Conservation (phyloP, 2,888 invertebrate species). For the Lydus trimaculatus region DNA sequence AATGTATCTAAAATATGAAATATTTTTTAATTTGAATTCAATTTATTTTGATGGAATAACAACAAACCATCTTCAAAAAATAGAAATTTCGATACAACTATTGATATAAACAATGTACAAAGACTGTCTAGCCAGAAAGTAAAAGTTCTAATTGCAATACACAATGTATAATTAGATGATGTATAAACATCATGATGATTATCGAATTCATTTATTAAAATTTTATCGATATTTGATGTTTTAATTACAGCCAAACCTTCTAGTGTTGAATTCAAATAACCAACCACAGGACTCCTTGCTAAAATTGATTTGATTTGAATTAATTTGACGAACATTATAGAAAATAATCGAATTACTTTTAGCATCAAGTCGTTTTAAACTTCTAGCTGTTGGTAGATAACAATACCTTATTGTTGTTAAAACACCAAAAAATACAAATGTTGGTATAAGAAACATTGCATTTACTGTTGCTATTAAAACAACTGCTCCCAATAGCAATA, state of each 20-base stretch:
- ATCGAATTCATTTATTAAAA: conserved; percentile 68
- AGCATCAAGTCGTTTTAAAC: conserved; percentile 75
- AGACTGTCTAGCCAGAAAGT: conserved; percentile 42
- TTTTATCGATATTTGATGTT: conserved; percentile 69
- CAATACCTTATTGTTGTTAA: conserved; percentile 70
- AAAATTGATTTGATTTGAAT: neutral
- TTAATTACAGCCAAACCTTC: conserved; percentile 78
- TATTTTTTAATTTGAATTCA: neutral
- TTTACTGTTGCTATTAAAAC: conserved; percentile 75
- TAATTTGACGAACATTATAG: neutral
- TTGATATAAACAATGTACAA: conserved; percentile 36
- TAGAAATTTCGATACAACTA: conserved; percentile 41
- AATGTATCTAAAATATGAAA: conserved; percentile 36
- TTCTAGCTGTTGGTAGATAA: conserved; percentile 78
- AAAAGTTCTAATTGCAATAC: conserved; percentile 39
- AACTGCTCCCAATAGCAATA: conserved; percentile 72
- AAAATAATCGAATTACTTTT: conserved; percentile 63
- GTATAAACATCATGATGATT: conserved; percentile 62
- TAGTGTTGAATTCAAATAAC: conserved; percentile 74
- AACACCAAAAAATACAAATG: conserved; percentile 67
- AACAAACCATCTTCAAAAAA: conserved; percentile 41
- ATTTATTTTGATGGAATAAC: neutral
- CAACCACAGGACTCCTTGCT: conserved; percentile 80
- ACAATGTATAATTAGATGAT: conserved; percentile 44
- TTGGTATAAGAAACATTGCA: conserved; percentile 71